Evolutionary conservation across 2,888 invertebrate genomes (phyloP).

Genomic region (Limenitis camilla): DNA sequence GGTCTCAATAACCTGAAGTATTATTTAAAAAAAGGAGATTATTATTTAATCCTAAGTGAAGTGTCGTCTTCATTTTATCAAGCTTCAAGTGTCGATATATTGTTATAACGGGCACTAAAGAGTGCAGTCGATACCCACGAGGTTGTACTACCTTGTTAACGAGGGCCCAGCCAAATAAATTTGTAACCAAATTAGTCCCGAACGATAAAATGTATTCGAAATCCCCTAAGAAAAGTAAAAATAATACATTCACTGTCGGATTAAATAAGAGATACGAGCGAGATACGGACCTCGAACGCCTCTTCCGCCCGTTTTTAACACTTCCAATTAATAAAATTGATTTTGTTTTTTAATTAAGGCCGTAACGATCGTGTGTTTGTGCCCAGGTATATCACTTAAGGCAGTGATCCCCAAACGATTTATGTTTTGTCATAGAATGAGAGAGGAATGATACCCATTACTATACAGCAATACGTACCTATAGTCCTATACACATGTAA

Average conservation of each 20-base stretch:
- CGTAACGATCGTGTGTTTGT: constrained; percentile 66
- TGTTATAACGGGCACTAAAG: constrained; percentile 70
- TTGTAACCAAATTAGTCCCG: constrained; percentile 75
- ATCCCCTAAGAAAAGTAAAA: constrained; percentile 72
- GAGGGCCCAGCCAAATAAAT: constrained; percentile 72
- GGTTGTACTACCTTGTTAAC: constrained; percentile 71
- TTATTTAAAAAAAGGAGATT: constrained; percentile 47
- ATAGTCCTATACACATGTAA: too few relatives aligned
- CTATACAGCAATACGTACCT: too few relatives aligned
- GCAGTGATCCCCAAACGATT: background rate
- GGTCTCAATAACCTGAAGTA: constrained; percentile 35
- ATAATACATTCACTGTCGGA: constrained; percentile 74
- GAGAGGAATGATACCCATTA: too few relatives aligned
- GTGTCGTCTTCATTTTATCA: constrained; percentile 73
- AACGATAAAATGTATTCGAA: constrained; percentile 74
- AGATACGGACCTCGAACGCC: constrained; percentile 61
- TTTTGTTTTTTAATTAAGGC: constrained; percentile 74
- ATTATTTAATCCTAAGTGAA: constrained; percentile 71
- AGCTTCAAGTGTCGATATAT: constrained; percentile 67
- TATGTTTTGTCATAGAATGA: too few relatives aligned
- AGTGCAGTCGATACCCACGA: constrained; percentile 66
- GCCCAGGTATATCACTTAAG: constrained; percentile 65
- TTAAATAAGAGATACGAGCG: constrained; percentile 71
- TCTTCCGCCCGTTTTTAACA: constrained; percentile 74
- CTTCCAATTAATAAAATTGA: constrained; percentile 75